Evolutionary conservation across 2,113 vertebrate genomes (phyloP), one percentile per base, ranked within the genome.

Genomic region (Nothoprocta pentlandii): DNA sequence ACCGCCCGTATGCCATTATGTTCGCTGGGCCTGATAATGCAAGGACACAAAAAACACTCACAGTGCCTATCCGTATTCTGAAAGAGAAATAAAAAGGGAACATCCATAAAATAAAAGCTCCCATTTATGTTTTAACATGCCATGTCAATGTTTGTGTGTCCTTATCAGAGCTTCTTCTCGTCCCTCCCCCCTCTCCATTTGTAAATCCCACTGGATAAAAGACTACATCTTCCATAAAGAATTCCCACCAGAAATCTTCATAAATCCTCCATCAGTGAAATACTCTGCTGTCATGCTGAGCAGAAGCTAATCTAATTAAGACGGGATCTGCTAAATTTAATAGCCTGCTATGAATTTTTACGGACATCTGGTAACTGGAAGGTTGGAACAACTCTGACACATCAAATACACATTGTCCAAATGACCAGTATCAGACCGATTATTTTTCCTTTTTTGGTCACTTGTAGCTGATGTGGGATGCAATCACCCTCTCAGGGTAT

Each of bases 301-400:
- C 96, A 97, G 97, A 97, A 98, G 97, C 97, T 97, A 98, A 98
- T 97, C 97, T 98, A 98, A 98, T 98, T 98, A 98, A 97, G 97
- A 97, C 79, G 47, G 97, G 96, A 97, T 97, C 97, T 98, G 97
- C 98, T 98, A 97, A 97, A 98, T 98, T 98, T 98, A 98, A 98
- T 98, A 97, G 97, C 97, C 97, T 97, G 97, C 97, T 97, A 98
- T 98, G 97, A 98, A 98, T 98, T 98, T 98, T 97, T 98, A 97
- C 90, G 78, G 97, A 97, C 98, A 97, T 97, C 97, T 98, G 98
- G 96, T 97, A 97, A 97, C 97, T 97, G 96, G 96, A 97, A 98
- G 87, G 94, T 95, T 94, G 95, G 96, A 97, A 96, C 8, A 39
- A 94, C 84, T 97, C 97, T 96, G 87, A 94, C 92, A 94, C 95